Base-by-base conservation (phyloP, 1,140 invertebrate genomes). In the Rhyacophila brunnea region DNA sequence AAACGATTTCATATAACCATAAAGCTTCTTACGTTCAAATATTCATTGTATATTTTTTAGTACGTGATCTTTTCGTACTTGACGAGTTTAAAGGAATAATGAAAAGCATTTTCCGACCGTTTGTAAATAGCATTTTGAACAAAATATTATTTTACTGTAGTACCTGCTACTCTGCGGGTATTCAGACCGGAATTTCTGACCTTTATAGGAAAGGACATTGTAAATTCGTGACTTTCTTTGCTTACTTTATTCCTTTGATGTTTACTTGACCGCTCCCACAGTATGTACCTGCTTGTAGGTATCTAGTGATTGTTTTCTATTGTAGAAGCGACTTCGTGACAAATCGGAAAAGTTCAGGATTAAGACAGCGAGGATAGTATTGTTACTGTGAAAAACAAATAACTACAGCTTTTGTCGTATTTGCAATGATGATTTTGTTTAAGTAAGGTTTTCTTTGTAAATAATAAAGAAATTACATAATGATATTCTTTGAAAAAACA, bases 161-260 rank as follows among this genome's bases (percentile, higher is more conserved):
- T 19, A 9, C 42, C n/a, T n/a, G n/a, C n/a, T n/a, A n/a, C n/a
- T n/a, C n/a, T 15, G 23, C 13, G 35, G 17, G 43, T n/a, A 46
- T 46, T 46, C 28, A 20, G 44, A 35, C 45, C 38, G 42, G 38
- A 46, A 35, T 42, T 44, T 35, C 17, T 45, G 32, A 34, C 55
- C 13, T 15, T 13, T 20, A 59, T 38, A 36, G 19, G 45, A 51
- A 28, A 20, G 48, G 19, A 40, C 13, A 20, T 46, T 45, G 51
- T 52, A 55, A 63, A 58, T 54, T 52, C 48, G 45, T 46, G 56
- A 55, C 46, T 58, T 58, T 44, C 45, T 18, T 44, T 43, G 54
- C 46, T 62, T 52, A n/a, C 15, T 40, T 15, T 15, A 13, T 40
- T 40, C 38, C 15, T 45, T 45, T 45, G 43, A 45, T 45, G 43